Percentiles rank a stretch among this genome's conserved stretches.
phyloP scores from a whole-genome alignment of 2,113 vertebrate species.

The Phoxinus phoxinus region DNA sequence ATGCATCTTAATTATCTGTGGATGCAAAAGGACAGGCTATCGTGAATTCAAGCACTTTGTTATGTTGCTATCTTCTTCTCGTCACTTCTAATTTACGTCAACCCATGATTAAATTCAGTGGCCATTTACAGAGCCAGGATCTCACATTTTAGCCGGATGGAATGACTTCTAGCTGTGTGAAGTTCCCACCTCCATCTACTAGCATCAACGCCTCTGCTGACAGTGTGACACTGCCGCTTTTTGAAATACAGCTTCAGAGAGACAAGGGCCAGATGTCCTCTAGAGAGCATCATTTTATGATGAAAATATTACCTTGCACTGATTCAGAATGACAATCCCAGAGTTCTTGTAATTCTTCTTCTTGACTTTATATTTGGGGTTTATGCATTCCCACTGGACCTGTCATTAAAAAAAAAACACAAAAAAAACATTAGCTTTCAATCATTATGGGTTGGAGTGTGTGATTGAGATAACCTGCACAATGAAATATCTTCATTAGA shows the following conservation, averaged over 20 bases:
- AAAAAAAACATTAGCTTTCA: not conserved
- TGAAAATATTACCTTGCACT: slow-evolving; percentile 87
- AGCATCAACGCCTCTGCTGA: slow-evolving; percentile 8
- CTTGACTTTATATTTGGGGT: slow-evolving; percentile 95
- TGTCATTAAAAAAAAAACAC: slow-evolving; percentile 61
- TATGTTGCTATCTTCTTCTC: not conserved
- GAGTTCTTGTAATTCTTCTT: slow-evolving; percentile 99
- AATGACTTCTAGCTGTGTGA: slow-evolving; percentile 21
- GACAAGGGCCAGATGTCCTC: not conserved
- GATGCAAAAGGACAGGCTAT: slow-evolving; percentile 33
- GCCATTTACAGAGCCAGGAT: slow-evolving; percentile 18
- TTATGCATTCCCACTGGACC: slow-evolving; percentile 98
- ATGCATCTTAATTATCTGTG: slow-evolving; percentile 98
- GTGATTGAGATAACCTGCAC: not conserved
- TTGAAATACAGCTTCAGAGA: slow-evolving; percentile 16
- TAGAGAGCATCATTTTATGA: not conserved
- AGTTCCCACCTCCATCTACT: slow-evolving; percentile 19
- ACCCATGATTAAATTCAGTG: slow-evolving; percentile 20
- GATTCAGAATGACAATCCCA: slow-evolving; percentile 94
- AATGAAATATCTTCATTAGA: slow-evolving; percentile 38
- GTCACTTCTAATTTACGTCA: slow-evolving; percentile 20
- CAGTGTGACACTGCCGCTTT: slow-evolving; percentile 1
- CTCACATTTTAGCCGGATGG: slow-evolving; percentile 1
- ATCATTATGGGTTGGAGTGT: not conserved
- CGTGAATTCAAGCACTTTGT: not conserved